Conservation (phyloP, 2,888 invertebrate species). For the Microplitis manilae region DNA sequence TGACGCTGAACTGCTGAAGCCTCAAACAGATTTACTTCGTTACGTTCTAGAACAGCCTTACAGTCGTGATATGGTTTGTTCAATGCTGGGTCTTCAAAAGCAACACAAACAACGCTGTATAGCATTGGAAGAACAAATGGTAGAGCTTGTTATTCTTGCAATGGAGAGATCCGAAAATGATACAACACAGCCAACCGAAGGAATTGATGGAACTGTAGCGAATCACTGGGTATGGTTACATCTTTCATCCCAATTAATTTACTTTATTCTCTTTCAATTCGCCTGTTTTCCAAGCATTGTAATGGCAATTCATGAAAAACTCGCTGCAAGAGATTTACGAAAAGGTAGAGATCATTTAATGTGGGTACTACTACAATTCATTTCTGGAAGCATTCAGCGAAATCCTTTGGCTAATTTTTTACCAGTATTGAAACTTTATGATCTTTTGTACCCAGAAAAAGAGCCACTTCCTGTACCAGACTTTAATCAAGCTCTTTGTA, state of each 20-base stretch:
- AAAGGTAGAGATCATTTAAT: constrained; percentile 97
- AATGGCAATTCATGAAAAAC: constrained; percentile 88
- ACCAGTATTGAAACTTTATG: constrained; percentile 92
- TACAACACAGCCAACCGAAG: constrained; percentile 73
- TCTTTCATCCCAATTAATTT: constrained; percentile 93
- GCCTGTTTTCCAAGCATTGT: constrained; percentile 95
- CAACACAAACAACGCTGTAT: constrained; percentile 91
- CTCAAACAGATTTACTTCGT: constrained; percentile 88
- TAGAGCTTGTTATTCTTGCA: constrained; percentile 90
- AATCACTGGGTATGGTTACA: constrained; percentile 94
- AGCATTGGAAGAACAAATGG: constrained; percentile 92
- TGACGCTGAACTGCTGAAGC: constrained; percentile 87
- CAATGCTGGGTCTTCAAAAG: constrained; percentile 94
- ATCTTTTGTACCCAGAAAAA: constrained; percentile 92
- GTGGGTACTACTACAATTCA: constrained; percentile 98
- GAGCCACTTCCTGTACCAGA: constrained; percentile 93
- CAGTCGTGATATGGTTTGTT: constrained; percentile 95
- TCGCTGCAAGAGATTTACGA: constrained; percentile 84
- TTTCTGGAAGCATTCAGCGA: constrained; percentile 96
- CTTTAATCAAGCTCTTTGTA: constrained; percentile 87
- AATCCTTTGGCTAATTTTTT: constrained; percentile 91
- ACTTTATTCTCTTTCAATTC: constrained; percentile 94
- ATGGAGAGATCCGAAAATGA: constrained; percentile 91
- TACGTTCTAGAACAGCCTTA: constrained; percentile 96
- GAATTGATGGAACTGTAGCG: constrained; percentile 76